Base-by-base conservation (phyloP, 2,888 invertebrate genomes). In the Cenopis cana region DNA sequence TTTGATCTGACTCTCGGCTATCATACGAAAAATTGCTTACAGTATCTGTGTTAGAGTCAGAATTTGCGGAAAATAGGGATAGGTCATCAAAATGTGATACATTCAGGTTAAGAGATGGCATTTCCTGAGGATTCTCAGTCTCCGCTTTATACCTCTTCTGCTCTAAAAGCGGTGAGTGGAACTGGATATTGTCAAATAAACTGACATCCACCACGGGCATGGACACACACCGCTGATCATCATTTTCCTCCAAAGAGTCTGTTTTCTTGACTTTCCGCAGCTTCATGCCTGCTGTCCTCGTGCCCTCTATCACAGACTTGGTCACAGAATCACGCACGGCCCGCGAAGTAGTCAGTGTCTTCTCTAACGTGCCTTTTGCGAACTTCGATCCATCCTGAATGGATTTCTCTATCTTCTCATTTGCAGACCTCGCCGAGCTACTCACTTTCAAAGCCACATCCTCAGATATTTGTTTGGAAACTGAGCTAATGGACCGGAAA, bases 181-280 rank as follows among this genome's bases (percentile, higher is more conserved):
- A 96, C 74, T 94, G 94, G 74, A 96, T 95, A 56, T 94, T 94
- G 78, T 94, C 95, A 89, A 96, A 96, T 12, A 95, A 88, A 80
- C 94, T 92, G 8, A 94, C 91, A 78, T 95, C 94, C 50, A 89
- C 91, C 20, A 85, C 88, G 11, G 95, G 95, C 93, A 95, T 89
- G 0, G 95, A 95, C 0, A 93, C 90, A 82, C 94, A 94, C 73
- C 94, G 88, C 49, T 91, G 90, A 36, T 84, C 77, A 17, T 87
- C 84, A 10, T 69, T 74, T 29, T 82, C 81, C 52, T 82, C 83
- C 14, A 62, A 59, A 52, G 67, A 76, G 2, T 88, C 89, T 24
- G 73, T 36, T 77, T 86, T 92, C 74, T 84, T 90, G 2, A 82
- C 75, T 54, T 84, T 83, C 0, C 91, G 81, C 49, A 93, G 76